phyloP scores from a whole-genome alignment of 1,140 invertebrate species.

The Drosophila punjabiensis region DNA sequence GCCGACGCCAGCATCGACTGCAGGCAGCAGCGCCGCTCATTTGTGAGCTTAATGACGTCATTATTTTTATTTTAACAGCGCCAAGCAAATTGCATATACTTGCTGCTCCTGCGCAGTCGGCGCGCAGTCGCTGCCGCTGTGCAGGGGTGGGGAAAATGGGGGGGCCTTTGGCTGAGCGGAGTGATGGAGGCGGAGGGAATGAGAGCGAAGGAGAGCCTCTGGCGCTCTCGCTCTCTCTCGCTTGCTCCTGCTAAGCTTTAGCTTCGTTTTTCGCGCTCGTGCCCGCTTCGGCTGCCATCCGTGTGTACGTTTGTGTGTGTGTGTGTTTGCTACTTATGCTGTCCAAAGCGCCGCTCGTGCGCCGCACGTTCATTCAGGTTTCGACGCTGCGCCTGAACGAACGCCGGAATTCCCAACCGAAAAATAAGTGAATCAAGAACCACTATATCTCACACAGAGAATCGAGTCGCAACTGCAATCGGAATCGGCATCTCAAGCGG shows the following conservation, averaged over 20 bases:
- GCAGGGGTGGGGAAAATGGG: background rate
- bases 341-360: conserved; percentile 81
- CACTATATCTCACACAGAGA: conserved; percentile 2
- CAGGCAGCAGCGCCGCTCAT: conserved; percentile 74
- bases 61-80: conserved; percentile 84
- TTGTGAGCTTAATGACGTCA: conserved; percentile 82
- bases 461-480: conserved; percentile 19
- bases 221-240: conserved; percentile 35
- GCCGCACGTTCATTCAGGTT: conserved; percentile 82
- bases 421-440: conserved; percentile 3
- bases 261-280: conserved; percentile 70
- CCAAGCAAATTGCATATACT: conserved; percentile 70
- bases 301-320: conserved; percentile 23
- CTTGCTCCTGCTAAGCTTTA: conserved; percentile 62
- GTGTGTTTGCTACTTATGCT: conserved; percentile 67
- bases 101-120: conserved; percentile 61
- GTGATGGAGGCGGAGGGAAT: background rate
- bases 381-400: conserved; percentile 80
- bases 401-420: conserved; percentile 35
- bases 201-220: conserved; percentile 12
- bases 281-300: conserved; percentile 55
- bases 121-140: conserved; percentile 29
- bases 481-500: conserved; percentile 39
- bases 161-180: background rate
- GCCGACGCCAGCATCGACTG: conserved; percentile 21